Base-by-base conservation (phyloP, 1,140 invertebrate genomes). In the Carposina sasakii region DNA sequence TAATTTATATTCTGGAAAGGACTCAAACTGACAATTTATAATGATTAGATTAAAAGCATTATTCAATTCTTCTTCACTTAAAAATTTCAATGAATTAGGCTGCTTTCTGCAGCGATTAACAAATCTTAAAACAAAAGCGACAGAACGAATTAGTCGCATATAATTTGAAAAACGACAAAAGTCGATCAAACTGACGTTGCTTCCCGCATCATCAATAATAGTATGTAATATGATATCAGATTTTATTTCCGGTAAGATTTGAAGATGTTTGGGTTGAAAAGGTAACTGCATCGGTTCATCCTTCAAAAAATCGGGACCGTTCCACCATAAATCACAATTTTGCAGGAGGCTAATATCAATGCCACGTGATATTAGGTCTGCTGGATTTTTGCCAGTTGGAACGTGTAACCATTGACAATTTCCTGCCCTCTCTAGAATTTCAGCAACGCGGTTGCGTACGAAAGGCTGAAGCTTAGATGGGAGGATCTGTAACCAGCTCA, bases 391-490 rank as follows among this genome's bases (percentile, higher is more conserved):
- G 12, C 12, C 24, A 26, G 12, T 26, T 26, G 24, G 5, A 26
- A 12, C 24, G 46, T 76, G 65, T 5, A 23, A n/a, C 24, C 24
- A 12, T 6, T 6, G 24, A 6, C 5, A 26, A 26, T 12, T 26
- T 6, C 24, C 12, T 26, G 12, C 12, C 24, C 12, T 26, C 24
- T 26, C 24, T 6, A 26, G 12, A 5, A 26, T 6, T 26, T 26
- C 5, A 26, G 24, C 12, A 26, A 26, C 60, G 21, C 78, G 30
- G 55, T 83, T 76, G 0, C 66, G 36, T 0, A 81, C 69, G 19
- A 71, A 85, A 0, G 60, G 48, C 16, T 69, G 54, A 3, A 76
- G 47, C 4, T 50, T 23, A 4, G 43, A 22, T 31, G 52, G 30
- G 8, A 9, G 9, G 28, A 37, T 54, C 8, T 43, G 26, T 0